Percentiles rank a stretch among this genome's conserved stretches.
Evolutionary conservation across 2,888 invertebrate species (phyloP).

Genomic region (Agrypnus murinus): DNA sequence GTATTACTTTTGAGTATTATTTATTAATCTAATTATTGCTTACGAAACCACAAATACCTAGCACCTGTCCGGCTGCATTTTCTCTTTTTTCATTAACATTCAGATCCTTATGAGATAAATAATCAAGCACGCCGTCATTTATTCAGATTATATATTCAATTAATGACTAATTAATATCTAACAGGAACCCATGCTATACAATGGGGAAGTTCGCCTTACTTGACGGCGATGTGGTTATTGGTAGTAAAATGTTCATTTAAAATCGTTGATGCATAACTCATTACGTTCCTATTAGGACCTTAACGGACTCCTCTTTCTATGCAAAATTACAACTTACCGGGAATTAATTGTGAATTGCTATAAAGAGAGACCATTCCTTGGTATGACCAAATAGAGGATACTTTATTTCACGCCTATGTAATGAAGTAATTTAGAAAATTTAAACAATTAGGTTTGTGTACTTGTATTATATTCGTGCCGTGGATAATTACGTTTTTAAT

Average conservation of each 20-base stretch:
- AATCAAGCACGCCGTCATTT: conserved; percentile 25
- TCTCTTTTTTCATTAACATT: no score
- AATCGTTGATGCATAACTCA: conserved; percentile 57
- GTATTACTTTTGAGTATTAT: no score
- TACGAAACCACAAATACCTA: no score
- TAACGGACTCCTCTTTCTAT: conserved; percentile 56
- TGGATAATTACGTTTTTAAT: conserved; percentile 36
- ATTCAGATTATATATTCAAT: conserved; percentile 47
- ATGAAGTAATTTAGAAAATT: conserved; percentile 31
- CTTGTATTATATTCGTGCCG: conserved; percentile 17
- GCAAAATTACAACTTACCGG: conserved; percentile 50
- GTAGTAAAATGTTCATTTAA: conserved; percentile 40
- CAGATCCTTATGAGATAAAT: no score
- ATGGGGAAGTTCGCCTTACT: conserved; percentile 42
- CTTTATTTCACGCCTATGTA: conserved; percentile 36
- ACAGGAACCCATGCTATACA: conserved; percentile 47
- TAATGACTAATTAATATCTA: conserved; percentile 56
- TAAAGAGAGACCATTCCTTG: background rate
- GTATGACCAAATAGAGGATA: background rate
- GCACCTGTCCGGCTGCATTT: no score
- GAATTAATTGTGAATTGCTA: conserved; percentile 23
- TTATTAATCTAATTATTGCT: no score
- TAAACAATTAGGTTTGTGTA: conserved; percentile 32
- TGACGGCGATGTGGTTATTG: conserved; percentile 18
- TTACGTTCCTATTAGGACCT: conserved; percentile 55